These are phyloP conservation scores for Callipepla squamata DNA, from an alignment of 2,113 vertebrate genomes.

Conservation along the genomic window DNA sequence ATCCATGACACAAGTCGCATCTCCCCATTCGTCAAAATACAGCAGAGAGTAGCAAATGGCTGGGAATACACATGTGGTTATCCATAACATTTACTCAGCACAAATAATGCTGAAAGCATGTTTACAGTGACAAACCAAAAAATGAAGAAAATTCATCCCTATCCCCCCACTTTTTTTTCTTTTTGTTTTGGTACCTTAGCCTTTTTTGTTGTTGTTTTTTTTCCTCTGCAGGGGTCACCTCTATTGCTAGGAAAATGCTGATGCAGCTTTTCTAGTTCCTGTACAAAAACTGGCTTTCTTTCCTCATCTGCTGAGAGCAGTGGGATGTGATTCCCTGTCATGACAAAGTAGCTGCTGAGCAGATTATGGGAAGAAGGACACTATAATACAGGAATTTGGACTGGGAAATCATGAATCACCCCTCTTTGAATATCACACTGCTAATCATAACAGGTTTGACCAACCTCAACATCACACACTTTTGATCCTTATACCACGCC, in stretches of 20 bases:
- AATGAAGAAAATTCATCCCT: not conserved
- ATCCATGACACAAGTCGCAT: conserved; percentile 38
- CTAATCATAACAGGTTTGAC: not conserved
- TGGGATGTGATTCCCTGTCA: not conserved
- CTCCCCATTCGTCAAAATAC: conserved; percentile 38
- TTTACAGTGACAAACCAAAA: not conserved
- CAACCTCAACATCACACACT: not conserved
- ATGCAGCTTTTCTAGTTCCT: not conserved
- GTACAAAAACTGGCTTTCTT: not conserved
- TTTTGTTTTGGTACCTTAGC: not conserved
- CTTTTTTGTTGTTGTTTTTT: not conserved
- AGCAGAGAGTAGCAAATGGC: not conserved
- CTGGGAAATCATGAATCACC: not conserved
- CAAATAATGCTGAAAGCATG: not conserved
- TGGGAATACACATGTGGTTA: not conserved
- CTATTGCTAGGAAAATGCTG: not conserved
- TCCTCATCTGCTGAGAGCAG: not conserved
- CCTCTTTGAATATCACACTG: not conserved
- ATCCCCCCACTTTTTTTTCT: not conserved
- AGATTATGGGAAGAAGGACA: not conserved
- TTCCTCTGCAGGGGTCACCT: not conserved
- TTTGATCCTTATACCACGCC: not conserved
- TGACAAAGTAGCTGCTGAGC: not conserved
- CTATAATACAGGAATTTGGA: not conserved
- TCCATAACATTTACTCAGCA: not conserved